A percentile compares a stretch with the other conserved stretches of the same genome.
Evolutionary conservation across 2,797 vertebrate genomes (phyloP).

Genomic region (Knipowitschia caucasica): DNA sequence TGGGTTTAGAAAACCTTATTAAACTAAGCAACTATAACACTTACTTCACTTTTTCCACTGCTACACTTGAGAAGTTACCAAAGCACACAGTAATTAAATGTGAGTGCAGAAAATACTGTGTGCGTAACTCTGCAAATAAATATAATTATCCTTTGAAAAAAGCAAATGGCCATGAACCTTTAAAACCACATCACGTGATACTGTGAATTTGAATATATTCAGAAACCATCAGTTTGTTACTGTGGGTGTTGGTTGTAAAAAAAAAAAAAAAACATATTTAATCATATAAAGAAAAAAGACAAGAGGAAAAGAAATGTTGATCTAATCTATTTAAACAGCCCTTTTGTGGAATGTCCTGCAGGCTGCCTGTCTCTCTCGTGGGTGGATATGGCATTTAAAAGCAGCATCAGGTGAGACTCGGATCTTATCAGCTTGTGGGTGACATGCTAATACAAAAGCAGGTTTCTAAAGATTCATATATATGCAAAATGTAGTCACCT

Average conservation of each 20-base stretch:
- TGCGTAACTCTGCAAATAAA: too few relatives aligned
- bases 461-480: not conserved
- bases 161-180: too few relatives aligned
- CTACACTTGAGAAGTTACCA: not conserved
- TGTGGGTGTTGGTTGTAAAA: too few relatives aligned
- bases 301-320: not conserved
- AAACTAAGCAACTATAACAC: conserved; percentile 11
- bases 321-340: conserved; percentile 8
- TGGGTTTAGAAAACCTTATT: conserved; percentile 10
- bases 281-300: too few relatives aligned
- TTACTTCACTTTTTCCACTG: not conserved
- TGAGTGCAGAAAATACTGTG: too few relatives aligned
- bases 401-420: conserved; percentile 16
- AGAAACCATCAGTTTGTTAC: too few relatives aligned
- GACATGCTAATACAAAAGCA: conserved; percentile 8
- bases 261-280: too few relatives aligned
- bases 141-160: too few relatives aligned
- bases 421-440: conserved; percentile 34
- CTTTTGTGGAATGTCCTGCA: not conserved
- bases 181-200: too few relatives aligned
- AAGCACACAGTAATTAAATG: not conserved
- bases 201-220: too few relatives aligned
- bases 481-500: not conserved
- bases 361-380: not conserved
- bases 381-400: conserved; percentile 40